Percentiles rank a stretch among this genome's conserved stretches.
These are phyloP conservation scores for Ceyx melanurus DNA, from an alignment of 2,113 vertebrate genomes.

Conservation along the genomic window DNA sequence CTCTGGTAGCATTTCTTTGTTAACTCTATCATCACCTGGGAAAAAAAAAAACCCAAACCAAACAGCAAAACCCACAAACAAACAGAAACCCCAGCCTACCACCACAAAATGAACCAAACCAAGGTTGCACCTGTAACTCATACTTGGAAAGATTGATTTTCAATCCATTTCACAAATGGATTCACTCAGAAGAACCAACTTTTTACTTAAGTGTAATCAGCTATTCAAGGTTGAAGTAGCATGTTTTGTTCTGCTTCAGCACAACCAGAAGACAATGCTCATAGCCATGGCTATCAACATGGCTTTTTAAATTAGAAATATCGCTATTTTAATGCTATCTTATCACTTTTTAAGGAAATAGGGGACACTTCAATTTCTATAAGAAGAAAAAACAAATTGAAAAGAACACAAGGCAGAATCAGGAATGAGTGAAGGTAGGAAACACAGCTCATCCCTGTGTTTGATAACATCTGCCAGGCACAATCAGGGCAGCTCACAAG, in stretches of 20 bases:
- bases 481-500: neutral
- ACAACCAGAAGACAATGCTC: neutral
- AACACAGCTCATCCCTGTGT: rapidly evolving
- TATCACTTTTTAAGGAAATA: neutral
- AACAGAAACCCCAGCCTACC: neutral
- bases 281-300: neutral
- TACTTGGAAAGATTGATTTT: neutral
- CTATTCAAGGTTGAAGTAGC: neutral
- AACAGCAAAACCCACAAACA: neutral
- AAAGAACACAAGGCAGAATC: neutral
- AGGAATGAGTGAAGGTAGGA: neutral
- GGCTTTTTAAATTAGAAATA: neutral
- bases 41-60: neutral
- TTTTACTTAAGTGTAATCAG: neutral
- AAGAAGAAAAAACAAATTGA: neutral
- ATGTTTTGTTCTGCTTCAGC: neutral
- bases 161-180: neutral
- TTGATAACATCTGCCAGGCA: neutral
- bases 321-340: neutral
- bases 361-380: neutral
- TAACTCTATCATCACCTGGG: neutral
- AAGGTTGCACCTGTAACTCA: neutral
- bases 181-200: neutral
- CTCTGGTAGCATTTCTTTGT: neutral
- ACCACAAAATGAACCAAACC: neutral